Conservation (phyloP, 2,113 vertebrate species). For the Smithornis capensis region DNA sequence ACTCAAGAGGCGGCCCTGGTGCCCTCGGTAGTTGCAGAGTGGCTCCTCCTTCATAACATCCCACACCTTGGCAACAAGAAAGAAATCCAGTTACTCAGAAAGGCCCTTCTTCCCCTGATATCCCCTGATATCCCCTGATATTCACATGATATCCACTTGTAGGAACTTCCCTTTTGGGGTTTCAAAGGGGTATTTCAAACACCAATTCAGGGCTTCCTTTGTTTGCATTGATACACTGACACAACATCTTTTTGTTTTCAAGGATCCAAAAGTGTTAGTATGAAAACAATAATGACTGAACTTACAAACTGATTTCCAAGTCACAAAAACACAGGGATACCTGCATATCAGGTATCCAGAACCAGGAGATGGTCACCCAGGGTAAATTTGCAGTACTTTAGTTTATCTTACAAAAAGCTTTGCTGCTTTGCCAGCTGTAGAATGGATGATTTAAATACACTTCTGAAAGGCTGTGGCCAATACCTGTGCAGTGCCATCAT, state of each 20-base stretch:
- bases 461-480: neutral
- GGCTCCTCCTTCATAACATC: slow-evolving; percentile 87
- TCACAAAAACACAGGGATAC: neutral
- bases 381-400: neutral
- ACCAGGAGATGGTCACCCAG: neutral
- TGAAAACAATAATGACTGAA: neutral
- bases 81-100: neutral
- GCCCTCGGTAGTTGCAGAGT: slow-evolving; percentile 90
- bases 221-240: neutral
- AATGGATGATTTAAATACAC: neutral
- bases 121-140: no score
- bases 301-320: neutral
- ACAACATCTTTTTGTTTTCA: neutral
- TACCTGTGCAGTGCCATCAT: slow-evolving; percentile 95
- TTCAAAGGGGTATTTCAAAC: neutral
- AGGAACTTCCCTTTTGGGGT: neutral
- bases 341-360: neutral
- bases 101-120: neutral
- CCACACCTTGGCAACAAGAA: slow-evolving; percentile 84
- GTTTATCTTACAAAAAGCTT: neutral
- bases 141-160: neutral
- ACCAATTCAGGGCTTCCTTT: neutral
- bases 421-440: neutral
- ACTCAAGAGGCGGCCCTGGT: slow-evolving; percentile 84
- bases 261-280: neutral